A percentile compares a stretch with the other conserved stretches of the same genome.
These are phyloP conservation scores for Pardosa pseudoannulata DNA, from an alignment of 2,888 invertebrate species.

Conservation along the genomic window DNA sequence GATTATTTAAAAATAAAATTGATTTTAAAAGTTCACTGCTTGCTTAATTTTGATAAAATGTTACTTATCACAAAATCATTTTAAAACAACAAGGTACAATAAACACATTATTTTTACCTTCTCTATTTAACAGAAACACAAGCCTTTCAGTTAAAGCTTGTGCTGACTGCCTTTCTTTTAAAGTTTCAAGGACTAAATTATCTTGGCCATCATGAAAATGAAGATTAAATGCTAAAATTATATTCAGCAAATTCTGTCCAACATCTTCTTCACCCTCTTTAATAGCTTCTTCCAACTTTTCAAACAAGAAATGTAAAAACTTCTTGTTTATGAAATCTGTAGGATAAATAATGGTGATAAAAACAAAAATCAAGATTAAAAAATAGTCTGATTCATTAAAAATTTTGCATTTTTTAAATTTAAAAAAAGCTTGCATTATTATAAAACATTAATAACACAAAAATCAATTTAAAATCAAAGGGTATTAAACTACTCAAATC, in stretches of 20 bases:
- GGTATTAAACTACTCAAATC: no score
- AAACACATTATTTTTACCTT: conserved; percentile 83
- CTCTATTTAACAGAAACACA: conserved; percentile 90
- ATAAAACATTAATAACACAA: no score
- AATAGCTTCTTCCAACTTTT: conserved; percentile 88
- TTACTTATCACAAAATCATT: no score
- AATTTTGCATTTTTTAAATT: no score
- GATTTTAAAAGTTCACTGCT: no score
- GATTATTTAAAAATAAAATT: no score
- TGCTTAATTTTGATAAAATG: no score
- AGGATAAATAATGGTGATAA: conserved; percentile 70
- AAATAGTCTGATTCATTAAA: no score
- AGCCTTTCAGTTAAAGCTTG: conserved; percentile 94
- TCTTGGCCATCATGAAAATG: conserved; percentile 82
- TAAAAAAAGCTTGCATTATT: no score
- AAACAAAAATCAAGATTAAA: no score
- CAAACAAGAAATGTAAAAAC: conserved; percentile 88
- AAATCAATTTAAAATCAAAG: no score
- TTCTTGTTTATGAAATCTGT: conserved; percentile 89
- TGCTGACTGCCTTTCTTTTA: conserved; percentile 81
- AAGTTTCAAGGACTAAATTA: conserved; percentile 77
- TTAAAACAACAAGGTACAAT: no score
- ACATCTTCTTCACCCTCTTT: conserved; percentile 90
- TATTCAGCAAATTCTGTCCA: conserved; percentile 88
- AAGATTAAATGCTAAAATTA: conserved; percentile 91